phyloP scores from a whole-genome alignment of 2,113 vertebrate species.

The Hipposideros armiger region DNA sequence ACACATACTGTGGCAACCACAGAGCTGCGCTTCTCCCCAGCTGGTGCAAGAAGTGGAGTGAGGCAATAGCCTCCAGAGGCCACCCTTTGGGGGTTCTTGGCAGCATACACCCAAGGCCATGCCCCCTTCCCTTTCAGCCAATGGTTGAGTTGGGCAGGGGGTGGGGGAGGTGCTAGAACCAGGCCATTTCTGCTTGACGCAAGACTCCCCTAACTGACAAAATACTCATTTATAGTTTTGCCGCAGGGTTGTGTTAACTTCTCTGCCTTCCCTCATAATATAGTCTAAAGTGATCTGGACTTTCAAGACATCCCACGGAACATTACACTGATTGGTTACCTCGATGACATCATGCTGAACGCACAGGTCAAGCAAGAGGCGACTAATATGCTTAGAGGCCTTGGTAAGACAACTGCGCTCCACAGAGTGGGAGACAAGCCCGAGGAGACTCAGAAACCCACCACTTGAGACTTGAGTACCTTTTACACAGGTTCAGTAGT shows the following conservation, averaged over 20 bases:
- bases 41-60: not conserved
- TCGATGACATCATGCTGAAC: not conserved
- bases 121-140: not conserved
- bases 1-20: not conserved
- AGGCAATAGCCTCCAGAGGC: fast-evolving
- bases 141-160: not conserved
- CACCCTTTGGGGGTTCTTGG: not conserved
- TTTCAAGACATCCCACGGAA: not conserved
- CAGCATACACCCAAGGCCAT: not conserved
- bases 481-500: not conserved
- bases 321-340: not conserved
- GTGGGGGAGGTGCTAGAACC: not conserved
- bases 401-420: not conserved
- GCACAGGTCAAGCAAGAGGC: not conserved
- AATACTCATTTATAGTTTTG: not conserved
- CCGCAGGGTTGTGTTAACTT: not conserved
- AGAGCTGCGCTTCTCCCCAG: not conserved
- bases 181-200: not conserved
- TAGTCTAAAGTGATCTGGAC: not conserved
- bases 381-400: not conserved
- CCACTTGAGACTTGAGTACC: too few relatives aligned
- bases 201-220: not conserved
- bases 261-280: not conserved
- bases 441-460: not conserved
- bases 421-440: not conserved